These are phyloP conservation scores for Esox masquinongy DNA, from an alignment of 2,797 vertebrate genomes.

Conservation along the genomic window DNA sequence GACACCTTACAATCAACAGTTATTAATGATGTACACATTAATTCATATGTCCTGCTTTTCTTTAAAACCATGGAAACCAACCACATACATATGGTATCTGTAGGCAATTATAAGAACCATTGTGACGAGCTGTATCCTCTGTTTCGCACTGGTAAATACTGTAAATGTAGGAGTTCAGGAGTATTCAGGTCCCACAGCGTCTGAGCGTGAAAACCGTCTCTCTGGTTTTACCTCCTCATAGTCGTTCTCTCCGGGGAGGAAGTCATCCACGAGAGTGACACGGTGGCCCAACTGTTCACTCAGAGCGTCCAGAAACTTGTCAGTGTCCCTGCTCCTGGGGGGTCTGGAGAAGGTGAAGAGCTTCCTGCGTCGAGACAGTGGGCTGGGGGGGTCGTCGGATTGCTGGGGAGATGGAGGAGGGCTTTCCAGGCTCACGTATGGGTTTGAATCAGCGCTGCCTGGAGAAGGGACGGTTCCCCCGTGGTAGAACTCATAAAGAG, in stretches of 20 bases:
- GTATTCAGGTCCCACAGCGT: neutral
- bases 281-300: constrained; percentile 93
- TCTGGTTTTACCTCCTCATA: constrained; percentile 88
- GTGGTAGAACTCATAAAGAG: constrained; percentile 82
- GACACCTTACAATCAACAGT: neutral
- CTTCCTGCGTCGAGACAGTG: constrained; percentile 82
- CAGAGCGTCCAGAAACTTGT: constrained; percentile 91
- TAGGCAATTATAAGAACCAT: neutral
- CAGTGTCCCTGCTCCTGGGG: constrained; percentile 88
- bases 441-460: constrained; percentile 93
- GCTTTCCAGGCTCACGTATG: constrained; percentile 95
- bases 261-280: constrained; percentile 88
- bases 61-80: neutral
- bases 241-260: constrained; percentile 90
- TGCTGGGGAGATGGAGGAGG: constrained; percentile 81
- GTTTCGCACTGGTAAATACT: neutral
- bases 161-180: too few relatives aligned
- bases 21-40: neutral
- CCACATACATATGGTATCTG: too few relatives aligned
- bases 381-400: constrained; percentile 70
- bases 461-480: constrained; percentile 78
- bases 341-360: constrained; percentile 94
- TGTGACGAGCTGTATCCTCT: neutral
- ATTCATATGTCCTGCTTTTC: neutral
- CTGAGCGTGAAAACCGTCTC: neutral